phyloP scores from a whole-genome alignment of 2,113 vertebrate species.

The Spea bombifrons region DNA sequence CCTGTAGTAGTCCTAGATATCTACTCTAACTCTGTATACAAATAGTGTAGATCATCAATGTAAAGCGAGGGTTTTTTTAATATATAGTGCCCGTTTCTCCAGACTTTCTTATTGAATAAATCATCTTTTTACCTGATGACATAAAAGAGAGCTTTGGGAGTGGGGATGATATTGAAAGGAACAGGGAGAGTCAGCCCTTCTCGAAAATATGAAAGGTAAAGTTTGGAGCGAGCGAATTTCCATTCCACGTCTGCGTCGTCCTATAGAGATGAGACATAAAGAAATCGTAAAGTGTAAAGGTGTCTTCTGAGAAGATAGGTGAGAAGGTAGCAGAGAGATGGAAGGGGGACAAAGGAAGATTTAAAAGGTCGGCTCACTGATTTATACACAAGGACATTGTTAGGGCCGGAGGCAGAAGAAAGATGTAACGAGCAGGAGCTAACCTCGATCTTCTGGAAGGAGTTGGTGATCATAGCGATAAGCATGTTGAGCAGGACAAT shows the following conservation, averaged over 20 bases:
- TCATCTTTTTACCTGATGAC: constrained; percentile 65
- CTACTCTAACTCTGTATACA: too few relatives aligned
- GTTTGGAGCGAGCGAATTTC: constrained; percentile 88
- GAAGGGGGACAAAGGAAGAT: too few relatives aligned
- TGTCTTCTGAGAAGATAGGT: neutral
- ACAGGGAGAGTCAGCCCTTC: constrained; percentile 85
- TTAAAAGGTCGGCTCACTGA: too few relatives aligned
- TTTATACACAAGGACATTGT: too few relatives aligned
- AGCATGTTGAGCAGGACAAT: constrained; percentile 89
- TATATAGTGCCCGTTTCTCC: too few relatives aligned
- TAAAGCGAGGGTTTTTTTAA: too few relatives aligned
- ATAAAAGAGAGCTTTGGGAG: constrained; percentile 79
- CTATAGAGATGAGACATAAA: constrained; percentile 54
- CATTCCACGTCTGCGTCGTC: constrained; percentile 87
- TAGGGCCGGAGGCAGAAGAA: neutral
- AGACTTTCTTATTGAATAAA: too few relatives aligned
- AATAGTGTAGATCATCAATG: too few relatives aligned
- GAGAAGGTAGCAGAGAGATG: too few relatives aligned
- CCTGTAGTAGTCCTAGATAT: too few relatives aligned
- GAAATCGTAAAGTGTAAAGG: neutral
- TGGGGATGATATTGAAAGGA: constrained; percentile 85
- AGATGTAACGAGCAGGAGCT: neutral
- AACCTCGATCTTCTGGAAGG: constrained; percentile 90
- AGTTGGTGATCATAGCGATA: constrained; percentile 90
- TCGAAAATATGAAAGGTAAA: constrained; percentile 85